Evolutionary conservation across 1,140 invertebrate species (phyloP), one percentile per base, ranked within the genome.

Genomic region (Brachionus rotundiformis): DNA sequence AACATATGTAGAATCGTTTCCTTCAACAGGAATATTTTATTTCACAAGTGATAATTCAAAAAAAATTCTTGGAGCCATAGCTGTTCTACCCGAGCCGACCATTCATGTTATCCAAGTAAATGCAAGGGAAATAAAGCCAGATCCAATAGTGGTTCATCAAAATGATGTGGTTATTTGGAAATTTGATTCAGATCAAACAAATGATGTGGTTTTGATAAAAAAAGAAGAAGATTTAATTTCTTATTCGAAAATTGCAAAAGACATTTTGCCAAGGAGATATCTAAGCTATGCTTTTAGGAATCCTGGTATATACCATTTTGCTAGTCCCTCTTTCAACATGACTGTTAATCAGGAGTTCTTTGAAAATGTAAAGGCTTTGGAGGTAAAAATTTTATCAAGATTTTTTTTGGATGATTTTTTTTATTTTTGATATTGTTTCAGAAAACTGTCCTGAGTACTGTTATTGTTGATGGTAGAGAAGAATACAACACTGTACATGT

Each of bases 121-220:
- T 11, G 76, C 77, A 5, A 75, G 49, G 2, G 84, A 84, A 7
- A 83, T 87, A 25, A 80, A 82, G n/a, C 87, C 86, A 2, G 85
- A 88, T 65, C 87, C 87, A 3, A 83, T 87, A 0, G 83, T 84
- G 0, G 79, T 88, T 47, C 84, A 85, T 65, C 27, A 84, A 3
- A 85, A 87, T 82, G 87, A 88, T 76, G 85, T 88, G 31, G 85
- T 88, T 4, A 85, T 85, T 44, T 88, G 87, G 87, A 84, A 84
- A 47, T 88, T 88, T 82, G 81, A 84, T 1, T 82, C 82, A 5
- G 63, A 84, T 0, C 81, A 84, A 1, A 82, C 81, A 23, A 83
- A 85, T 82, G 86, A 86, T 71, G 83, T 88, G 0, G 29, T 73
- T 8, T 54, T 83, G 31, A 84, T 88, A 11, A 77, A 84, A 36